A percentile compares a stretch with the other conserved stretches of the same genome.
phyloP scores from a whole-genome alignment of 2,797 vertebrate species.

The Schizothorax lantsangensis region DNA sequence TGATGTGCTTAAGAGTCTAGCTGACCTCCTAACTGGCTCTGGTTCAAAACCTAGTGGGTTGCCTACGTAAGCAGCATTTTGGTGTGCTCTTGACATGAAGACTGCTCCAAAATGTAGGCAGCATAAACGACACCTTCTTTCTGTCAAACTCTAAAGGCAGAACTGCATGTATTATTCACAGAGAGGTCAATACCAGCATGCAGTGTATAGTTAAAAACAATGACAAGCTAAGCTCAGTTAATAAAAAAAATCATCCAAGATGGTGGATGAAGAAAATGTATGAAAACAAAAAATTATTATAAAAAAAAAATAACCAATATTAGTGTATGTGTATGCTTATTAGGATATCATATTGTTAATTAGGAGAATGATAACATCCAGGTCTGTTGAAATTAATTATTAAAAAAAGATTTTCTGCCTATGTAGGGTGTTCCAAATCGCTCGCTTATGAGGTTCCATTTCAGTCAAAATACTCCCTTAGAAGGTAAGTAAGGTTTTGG shows the following conservation, averaged over 20 bases:
- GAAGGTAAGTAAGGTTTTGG: not conserved
- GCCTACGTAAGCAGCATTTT: slow-evolving; percentile 7
- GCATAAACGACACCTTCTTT: slow-evolving; percentile 7
- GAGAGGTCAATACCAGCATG: not conserved
- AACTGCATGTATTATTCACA: not conserved
- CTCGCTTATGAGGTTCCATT: not conserved
- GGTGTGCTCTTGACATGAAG: slow-evolving; percentile 10
- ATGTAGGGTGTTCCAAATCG: not conserved
- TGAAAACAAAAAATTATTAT: not conserved
- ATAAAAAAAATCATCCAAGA: not conserved
- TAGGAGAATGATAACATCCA: not conserved
- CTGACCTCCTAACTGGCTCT: not conserved
- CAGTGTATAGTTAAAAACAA: not conserved
- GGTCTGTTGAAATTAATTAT: not conserved
- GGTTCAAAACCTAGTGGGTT: slow-evolving; percentile 25
- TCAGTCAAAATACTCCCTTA: not conserved
- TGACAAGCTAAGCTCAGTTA: not conserved
- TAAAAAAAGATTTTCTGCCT: not conserved
- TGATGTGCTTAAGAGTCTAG: not conserved
- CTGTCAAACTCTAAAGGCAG: not conserved
- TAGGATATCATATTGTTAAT: not conserved
- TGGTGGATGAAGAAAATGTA: not conserved
- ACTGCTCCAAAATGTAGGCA: slow-evolving; percentile 16
- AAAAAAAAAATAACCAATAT: not conserved
- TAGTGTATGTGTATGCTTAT: not conserved